Conservation (phyloP, 2,113 vertebrate species). For the Caretta caretta region DNA sequence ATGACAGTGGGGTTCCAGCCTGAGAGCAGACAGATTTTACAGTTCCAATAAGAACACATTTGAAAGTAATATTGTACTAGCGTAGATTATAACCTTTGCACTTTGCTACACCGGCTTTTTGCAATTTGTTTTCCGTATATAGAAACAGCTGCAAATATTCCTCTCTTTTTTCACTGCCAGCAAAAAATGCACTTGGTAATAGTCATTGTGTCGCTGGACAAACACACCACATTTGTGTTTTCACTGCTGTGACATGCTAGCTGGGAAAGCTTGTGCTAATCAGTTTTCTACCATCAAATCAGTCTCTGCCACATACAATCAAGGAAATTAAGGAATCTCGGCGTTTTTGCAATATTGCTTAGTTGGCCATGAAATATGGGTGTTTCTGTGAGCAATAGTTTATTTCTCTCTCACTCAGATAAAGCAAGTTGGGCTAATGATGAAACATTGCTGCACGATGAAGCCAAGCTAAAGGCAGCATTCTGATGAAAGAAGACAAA, state of each 20-base stretch:
- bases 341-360: conserved; percentile 64
- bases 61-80: conserved; percentile 19
- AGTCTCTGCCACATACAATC: conserved; percentile 29
- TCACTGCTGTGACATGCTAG: conserved; percentile 40
- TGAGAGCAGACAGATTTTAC: conserved; percentile 16
- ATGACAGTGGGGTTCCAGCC: background rate
- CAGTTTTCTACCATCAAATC: conserved; percentile 62
- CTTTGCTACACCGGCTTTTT: background rate
- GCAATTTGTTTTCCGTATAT: conserved; percentile 42
- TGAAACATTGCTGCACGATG: conserved; percentile 44
- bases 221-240: conserved; percentile 6
- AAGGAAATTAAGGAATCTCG: conserved; percentile 64
- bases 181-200: conserved; percentile 53
- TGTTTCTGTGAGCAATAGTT: conserved; percentile 48
- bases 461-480: conserved; percentile 39
- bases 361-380: conserved; percentile 72
- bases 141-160: conserved; percentile 16
- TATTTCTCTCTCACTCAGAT: conserved; percentile 53
- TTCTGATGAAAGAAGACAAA: conserved; percentile 43
- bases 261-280: conserved; percentile 51
- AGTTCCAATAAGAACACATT: conserved; percentile 19
- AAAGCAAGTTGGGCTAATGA: conserved; percentile 63
- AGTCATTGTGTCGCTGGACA: conserved; percentile 53
- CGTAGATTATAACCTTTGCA: conserved; percentile 20
- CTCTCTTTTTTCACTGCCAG: background rate